Evolutionary conservation across 2,797 vertebrate species (phyloP).

Genomic region (Stomatorhinus walkeri): DNA sequence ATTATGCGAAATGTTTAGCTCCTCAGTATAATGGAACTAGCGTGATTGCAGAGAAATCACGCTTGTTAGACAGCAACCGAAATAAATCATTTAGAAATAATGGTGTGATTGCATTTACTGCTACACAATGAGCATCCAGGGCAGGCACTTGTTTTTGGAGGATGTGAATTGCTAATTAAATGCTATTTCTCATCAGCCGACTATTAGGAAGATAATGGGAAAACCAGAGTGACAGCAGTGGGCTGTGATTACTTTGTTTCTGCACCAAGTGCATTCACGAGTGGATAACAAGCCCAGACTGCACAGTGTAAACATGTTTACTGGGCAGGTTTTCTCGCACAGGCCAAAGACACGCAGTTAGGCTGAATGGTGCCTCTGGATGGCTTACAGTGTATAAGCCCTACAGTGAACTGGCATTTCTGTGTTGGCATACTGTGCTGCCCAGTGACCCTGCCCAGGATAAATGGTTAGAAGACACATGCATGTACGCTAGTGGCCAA

Average conservation of each 20-base stretch:
- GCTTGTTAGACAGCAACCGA: neutral
- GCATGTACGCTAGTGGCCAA: neutral
- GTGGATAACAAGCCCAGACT: neutral
- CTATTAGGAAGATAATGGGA: neutral
- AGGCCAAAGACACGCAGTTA: neutral
- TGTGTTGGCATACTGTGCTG: neutral
- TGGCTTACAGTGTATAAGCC: neutral
- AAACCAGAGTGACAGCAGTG: neutral
- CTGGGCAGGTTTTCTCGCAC: neutral
- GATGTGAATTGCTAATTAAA: neutral
- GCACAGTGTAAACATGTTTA: neutral
- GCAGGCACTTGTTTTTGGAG: neutral
- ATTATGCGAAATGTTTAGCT: neutral
- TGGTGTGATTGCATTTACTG: neutral
- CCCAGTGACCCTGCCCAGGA: neutral
- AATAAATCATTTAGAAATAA: neutral
- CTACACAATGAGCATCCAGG: neutral
- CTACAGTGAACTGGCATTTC: neutral
- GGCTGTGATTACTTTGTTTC: neutral
- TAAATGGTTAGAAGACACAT: neutral
- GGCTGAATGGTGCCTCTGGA: neutral
- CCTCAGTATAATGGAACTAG: neutral
- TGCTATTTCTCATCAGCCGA: neutral
- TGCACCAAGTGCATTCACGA: neutral
- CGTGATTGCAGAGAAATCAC: neutral